Conservation (phyloP, 1,140 invertebrate species). For the Drosophila burlai region DNA sequence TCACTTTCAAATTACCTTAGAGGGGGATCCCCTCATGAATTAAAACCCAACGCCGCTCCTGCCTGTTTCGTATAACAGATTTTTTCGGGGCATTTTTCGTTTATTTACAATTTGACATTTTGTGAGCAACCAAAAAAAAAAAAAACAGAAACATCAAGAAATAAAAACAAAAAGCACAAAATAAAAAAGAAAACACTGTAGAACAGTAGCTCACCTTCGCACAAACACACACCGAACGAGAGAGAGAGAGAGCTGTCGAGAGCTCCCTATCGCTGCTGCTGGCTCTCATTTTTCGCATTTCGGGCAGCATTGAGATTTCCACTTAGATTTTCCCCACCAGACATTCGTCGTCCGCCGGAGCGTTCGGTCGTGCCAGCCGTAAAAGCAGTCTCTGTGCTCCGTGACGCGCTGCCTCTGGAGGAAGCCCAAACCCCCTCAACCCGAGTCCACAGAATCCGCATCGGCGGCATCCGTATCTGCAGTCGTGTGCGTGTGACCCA, state of each 20-base stretch:
- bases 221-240: constrained; percentile 21
- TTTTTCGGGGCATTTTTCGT: constrained; percentile 65
- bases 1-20: background rate
- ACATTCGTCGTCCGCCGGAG: constrained; percentile 69
- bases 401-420: constrained; percentile 14
- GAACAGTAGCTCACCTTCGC: constrained; percentile 68
- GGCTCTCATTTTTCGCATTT: constrained; percentile 46
- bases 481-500: constrained; percentile 38
- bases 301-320: constrained; percentile 61
- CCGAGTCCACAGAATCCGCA: constrained; percentile 32
- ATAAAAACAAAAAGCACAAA: constrained; percentile 31
- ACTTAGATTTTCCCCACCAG: constrained; percentile 78
- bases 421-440: constrained; percentile 20
- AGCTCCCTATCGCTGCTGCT: constrained; percentile 30
- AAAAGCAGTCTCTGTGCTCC: background rate
- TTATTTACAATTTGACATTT: constrained; percentile 83
- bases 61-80: constrained; percentile 65
- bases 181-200: constrained; percentile 25
- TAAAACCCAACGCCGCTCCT: constrained; percentile 12
- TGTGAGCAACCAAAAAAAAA: constrained; percentile 44
- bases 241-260: constrained; percentile 5
- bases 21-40: background rate
- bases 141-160: background rate
- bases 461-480: constrained; percentile 5
- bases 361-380: constrained; percentile 64